phyloP scores from a whole-genome alignment of 2,797 vertebrate genomes.

The Pempheris klunzingeri region DNA sequence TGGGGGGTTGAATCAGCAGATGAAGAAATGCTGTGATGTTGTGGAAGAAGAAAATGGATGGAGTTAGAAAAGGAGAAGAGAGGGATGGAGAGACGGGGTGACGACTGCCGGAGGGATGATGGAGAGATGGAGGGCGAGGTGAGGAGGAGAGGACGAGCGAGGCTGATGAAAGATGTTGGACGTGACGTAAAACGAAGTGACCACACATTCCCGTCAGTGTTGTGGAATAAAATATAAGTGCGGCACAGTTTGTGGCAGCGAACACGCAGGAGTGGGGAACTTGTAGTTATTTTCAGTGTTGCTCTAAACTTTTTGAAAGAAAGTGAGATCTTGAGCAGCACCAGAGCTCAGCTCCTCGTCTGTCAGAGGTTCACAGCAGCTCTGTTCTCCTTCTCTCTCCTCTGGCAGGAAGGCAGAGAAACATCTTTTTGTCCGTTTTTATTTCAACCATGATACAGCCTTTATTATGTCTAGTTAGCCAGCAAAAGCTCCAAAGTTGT shows the following conservation, averaged over 20 bases:
- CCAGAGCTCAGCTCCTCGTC: not conserved
- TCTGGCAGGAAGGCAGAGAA: too few relatives aligned
- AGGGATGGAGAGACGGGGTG: not conserved
- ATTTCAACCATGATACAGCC: not conserved
- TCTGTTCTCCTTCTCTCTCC: too few relatives aligned
- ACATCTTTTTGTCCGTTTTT: too few relatives aligned
- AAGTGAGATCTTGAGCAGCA: not conserved
- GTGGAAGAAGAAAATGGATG: not conserved
- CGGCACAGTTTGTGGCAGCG: conserved; percentile 6
- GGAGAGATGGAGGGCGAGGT: not conserved
- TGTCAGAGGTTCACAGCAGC: not conserved
- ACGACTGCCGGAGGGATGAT: not conserved
- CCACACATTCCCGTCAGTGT: not conserved
- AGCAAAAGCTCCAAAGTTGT: not conserved
- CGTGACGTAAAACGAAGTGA: not conserved
- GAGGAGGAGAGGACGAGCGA: not conserved
- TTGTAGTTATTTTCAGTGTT: not conserved
- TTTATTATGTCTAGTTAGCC: not conserved
- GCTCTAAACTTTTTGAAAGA: conserved; percentile 9
- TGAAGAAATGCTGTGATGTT: not conserved
- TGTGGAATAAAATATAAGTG: conserved; percentile 22
- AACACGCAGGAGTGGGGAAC: not conserved
- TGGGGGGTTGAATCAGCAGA: not conserved
- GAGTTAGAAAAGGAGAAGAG: not conserved
- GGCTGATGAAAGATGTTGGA: not conserved